Evolutionary conservation across 2,797 vertebrate genomes (phyloP).

Genomic region (Babyrousa celebensis): DNA sequence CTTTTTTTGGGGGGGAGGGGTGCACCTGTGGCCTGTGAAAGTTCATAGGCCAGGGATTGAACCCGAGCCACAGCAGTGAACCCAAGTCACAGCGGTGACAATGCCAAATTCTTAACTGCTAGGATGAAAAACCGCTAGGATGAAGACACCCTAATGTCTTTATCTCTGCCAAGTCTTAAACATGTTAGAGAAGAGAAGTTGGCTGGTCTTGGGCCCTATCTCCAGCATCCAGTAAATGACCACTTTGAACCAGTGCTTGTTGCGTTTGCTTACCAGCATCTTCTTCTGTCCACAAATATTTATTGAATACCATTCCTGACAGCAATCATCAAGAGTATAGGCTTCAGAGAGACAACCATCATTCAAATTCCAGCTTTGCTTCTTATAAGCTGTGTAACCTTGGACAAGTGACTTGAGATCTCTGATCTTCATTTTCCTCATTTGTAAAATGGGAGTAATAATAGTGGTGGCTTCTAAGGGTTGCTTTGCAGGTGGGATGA

Average conservation of each 20-base stretch:
- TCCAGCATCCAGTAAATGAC: not conserved
- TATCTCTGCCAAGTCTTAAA: not conserved
- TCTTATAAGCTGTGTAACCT: not conserved
- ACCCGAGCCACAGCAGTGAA: too few relatives aligned
- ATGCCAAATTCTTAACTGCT: too few relatives aligned
- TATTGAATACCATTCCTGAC: not conserved
- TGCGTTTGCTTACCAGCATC: not conserved
- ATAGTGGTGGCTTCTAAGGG: constrained; percentile 22
- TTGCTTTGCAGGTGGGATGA: not conserved
- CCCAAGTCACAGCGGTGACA: too few relatives aligned
- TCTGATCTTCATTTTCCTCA: constrained; percentile 47
- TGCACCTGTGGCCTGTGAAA: too few relatives aligned
- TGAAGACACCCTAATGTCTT: not conserved
- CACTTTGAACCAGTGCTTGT: not conserved
- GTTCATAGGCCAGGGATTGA: too few relatives aligned
- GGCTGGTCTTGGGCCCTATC: not conserved
- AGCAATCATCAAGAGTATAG: not conserved
- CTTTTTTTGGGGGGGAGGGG: not conserved
- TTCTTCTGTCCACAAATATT: not conserved
- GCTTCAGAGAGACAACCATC: not conserved
- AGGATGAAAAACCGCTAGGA: too few relatives aligned
- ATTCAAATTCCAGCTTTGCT: constrained; percentile 19
- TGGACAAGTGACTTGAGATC: not conserved
- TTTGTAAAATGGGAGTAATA: constrained; percentile 40
- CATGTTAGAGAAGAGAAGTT: constrained; percentile 3